A percentile compares a stretch with the other conserved stretches of the same genome.
Evolutionary conservation across 1,140 invertebrate genomes (phyloP).

Genomic region (Euura lappo): DNA sequence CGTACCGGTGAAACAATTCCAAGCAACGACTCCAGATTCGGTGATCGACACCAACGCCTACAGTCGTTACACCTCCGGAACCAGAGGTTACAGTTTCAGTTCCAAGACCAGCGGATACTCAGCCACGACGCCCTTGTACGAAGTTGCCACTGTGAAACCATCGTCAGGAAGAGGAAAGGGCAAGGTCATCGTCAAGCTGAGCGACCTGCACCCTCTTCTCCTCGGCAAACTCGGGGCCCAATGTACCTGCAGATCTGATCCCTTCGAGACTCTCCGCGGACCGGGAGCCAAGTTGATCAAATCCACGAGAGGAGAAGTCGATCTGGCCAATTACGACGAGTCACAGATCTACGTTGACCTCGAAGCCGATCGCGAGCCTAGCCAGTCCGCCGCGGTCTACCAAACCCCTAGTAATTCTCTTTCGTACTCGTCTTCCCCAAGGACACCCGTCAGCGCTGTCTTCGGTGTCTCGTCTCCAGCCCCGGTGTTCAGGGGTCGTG

Average conservation of each 20-base stretch:
- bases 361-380: slow-evolving; percentile 36
- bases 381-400: slow-evolving; percentile 20
- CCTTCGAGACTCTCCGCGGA: slow-evolving; percentile 55
- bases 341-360: slow-evolving; percentile 55
- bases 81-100: neutral
- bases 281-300: slow-evolving; percentile 40
- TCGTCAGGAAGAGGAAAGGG: slow-evolving; percentile 56
- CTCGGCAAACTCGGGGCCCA: slow-evolving; percentile 75
- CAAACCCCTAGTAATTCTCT: neutral
- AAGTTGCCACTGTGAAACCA: slow-evolving; percentile 26
- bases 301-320: slow-evolving; percentile 50
- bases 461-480: slow-evolving; percentile 12
- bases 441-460: slow-evolving; percentile 20
- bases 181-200: slow-evolving; percentile 69
- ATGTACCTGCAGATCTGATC: slow-evolving; percentile 74
- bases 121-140: slow-evolving; percentile 27
- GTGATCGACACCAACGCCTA: neutral
- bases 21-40: slow-evolving; percentile 1
- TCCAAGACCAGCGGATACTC: slow-evolving; percentile 30
- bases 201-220: slow-evolving; percentile 72
- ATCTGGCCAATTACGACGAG: slow-evolving; percentile 54
- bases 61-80: neutral
- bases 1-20: neutral
- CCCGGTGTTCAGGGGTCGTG: slow-evolving; percentile 11
- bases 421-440: neutral